Conservation (phyloP, 1,140 invertebrate species). For the Mesaphorura yosii region DNA sequence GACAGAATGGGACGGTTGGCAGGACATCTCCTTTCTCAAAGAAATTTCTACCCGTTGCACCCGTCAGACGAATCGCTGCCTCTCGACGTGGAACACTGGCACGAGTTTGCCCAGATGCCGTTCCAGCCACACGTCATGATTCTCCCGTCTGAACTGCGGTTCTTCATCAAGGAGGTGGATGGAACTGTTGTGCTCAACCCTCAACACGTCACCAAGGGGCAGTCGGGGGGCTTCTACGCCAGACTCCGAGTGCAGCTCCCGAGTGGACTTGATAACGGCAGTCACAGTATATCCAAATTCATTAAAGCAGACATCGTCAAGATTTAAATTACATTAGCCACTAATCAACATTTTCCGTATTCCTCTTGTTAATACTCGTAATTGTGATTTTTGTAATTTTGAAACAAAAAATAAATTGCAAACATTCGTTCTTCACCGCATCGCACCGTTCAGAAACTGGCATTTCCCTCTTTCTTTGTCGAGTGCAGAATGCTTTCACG, state of each 20-base stretch:
- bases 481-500: no score
- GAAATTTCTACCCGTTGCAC: slow-evolving; percentile 68
- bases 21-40: slow-evolving; percentile 61
- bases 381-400: no score
- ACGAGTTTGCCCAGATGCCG: slow-evolving; percentile 52
- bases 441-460: no score
- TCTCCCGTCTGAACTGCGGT: slow-evolving; percentile 67
- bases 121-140: slow-evolving; percentile 67
- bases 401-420: no score
- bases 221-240: slow-evolving; percentile 46
- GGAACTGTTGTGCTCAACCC: slow-evolving; percentile 73
- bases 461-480: no score
- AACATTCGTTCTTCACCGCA: no score
- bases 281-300: slow-evolving; percentile 16
- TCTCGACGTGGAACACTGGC: slow-evolving; percentile 56
- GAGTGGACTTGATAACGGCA: not conserved
- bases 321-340: slow-evolving; percentile 32
- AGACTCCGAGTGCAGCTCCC: slow-evolving; percentile 39
- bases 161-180: slow-evolving; percentile 67
- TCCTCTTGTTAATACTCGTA: no score
- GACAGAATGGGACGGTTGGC: slow-evolving; percentile 60
- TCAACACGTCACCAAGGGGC: slow-evolving; percentile 57
- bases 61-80: slow-evolving; percentile 54
- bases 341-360: not conserved
- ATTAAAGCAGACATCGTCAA: slow-evolving; percentile 33